Evolutionary conservation across 2,888 invertebrate species (phyloP), one percentile per base, ranked within the genome.

Genomic region (Sarcophaga rosellei): DNA sequence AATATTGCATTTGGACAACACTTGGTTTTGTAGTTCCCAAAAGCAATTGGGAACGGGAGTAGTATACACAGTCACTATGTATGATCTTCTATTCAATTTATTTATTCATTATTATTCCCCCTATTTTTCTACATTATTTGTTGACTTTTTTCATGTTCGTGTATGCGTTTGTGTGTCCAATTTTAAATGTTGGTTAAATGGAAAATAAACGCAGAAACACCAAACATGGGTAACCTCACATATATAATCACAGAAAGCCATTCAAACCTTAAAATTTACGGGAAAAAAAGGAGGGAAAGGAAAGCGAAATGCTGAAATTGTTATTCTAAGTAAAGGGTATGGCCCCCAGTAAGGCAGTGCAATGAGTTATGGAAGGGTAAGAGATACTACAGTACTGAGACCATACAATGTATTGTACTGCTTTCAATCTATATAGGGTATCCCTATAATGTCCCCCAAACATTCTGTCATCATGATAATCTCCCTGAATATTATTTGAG

Each of bases 241-340:
- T 35, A 35, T 21, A 61, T 68, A 74, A 78, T 83, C 23, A 74
- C 57, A 57, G 59, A 73, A 78, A 74, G 57, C 62, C 73, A 63
- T 68, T 77, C 57, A 21, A 77, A 59, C 57, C 59, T 77, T 61
- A 53, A 72, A 82, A 17, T 47, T 53, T 53, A 17, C 12, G 5
- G 4, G 17, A 23, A 21, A 63, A 63, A 62, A 47, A 35, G 2
- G 8, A 8, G 1, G 8, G 35, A 2, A 35, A 35, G 8, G 35
- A 35, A 35, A 35, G 8, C 35, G 35, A 35, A 10, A 35, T 35
- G 35, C 2, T 35, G 10, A 10, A 35, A 35, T 53, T 12, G 3
- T 53, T 53, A 47, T 53, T 53, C 17, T 53, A 53, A 53, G 4
- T 17, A 53, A 5, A 53, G 53, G 53, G 35, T 8, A 35, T 35